Evolutionary conservation across 2,888 invertebrate genomes (phyloP).

Genomic region (Xanthia togata): DNA sequence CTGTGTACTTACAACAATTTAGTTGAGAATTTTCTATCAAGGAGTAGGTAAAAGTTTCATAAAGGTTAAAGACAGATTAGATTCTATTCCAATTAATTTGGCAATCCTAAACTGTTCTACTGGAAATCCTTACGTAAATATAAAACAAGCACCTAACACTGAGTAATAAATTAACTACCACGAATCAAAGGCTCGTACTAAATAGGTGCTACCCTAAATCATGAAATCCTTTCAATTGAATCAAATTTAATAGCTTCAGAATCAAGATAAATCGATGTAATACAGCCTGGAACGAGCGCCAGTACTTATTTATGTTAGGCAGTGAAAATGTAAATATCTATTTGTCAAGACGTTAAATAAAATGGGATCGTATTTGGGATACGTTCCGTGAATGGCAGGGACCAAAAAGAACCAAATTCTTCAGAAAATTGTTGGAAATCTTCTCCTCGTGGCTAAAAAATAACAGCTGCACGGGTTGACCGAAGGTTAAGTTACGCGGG

Average conservation of each 20-base stretch:
- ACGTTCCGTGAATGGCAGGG: slow-evolving; percentile 20
- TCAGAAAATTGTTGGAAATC: slow-evolving; percentile 20
- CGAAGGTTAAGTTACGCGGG: background rate
- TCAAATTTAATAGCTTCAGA: slow-evolving; percentile 52
- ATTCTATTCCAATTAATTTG: background rate
- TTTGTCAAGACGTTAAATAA: slow-evolving; percentile 59
- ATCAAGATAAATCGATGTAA: slow-evolving; percentile 59
- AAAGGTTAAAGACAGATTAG: background rate
- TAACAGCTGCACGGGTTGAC: background rate
- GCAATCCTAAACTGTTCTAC: background rate
- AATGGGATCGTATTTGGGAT: slow-evolving; percentile 51
- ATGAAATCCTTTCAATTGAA: slow-evolving; percentile 57
- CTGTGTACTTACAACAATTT: background rate
- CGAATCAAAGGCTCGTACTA: slow-evolving; percentile 33
- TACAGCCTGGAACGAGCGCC: slow-evolving; percentile 43
- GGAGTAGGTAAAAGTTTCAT: background rate
- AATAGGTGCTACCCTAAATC: slow-evolving; percentile 40
- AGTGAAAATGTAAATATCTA: slow-evolving; percentile 63
- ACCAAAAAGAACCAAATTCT: slow-evolving; percentile 34
- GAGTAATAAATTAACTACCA: slow-evolving; percentile 32
- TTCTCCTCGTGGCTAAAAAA: background rate
- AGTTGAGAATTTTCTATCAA: background rate
- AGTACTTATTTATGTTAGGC: slow-evolving; percentile 60
- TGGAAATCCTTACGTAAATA: slow-evolving; percentile 14
- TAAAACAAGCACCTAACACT: slow-evolving; percentile 19